Base-by-base conservation (phyloP, 2,797 vertebrate genomes). In the Microctenopoma stevenorrisi region DNA sequence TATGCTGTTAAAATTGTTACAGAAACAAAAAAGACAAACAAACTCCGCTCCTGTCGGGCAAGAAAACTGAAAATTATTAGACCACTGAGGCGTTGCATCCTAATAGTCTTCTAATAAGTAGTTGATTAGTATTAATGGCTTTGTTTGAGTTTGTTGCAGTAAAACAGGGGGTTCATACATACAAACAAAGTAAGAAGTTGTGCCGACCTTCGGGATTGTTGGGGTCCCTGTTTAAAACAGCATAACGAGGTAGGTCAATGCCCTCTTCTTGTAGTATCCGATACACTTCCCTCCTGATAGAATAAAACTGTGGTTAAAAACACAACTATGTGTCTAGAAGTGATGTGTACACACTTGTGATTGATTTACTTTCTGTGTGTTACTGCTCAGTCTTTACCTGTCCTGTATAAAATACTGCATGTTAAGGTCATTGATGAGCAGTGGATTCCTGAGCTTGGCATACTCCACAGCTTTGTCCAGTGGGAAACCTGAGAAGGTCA, bases 331-430 rank as follows among this genome's bases (percentile, higher is more conserved):
- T 11, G 46, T 48, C 7, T 25, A 22, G 46, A 48, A 3, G 2
- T 22, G n/a, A 18, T 47, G 16, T 43, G 40, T 5, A 4, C 14
- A 15, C 4, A 43, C 13, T 43, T 1, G 5, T 43, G 3, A 43
- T 5, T 6, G 14, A 15, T 16, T 15, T 6, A 43, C 14, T 43
- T 6, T 64, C 3, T 35, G 13, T 35, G 30, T 16, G 25, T 30
- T 38, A 14, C 13, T 44, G 50, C 2, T 53, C 9, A 30, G 2
- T 22, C 22, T 28, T 8, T 90, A 99, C 98, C 98, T 97, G 94
- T 99, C 98, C 90, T 98, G 97, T 87, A 99, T 98, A 80, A 95
- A 99, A 93, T 97, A 99, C 88, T 99, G 98, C 97, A 97, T 99
- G 77, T 98, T 95, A 83, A 99, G 95, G 87, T 99, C 98, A 37